Percentiles rank a stretch among this genome's conserved stretches.
Evolutionary conservation across 1,140 invertebrate genomes (phyloP).

Genomic region (Pseudomyrmex sp.): DNA sequence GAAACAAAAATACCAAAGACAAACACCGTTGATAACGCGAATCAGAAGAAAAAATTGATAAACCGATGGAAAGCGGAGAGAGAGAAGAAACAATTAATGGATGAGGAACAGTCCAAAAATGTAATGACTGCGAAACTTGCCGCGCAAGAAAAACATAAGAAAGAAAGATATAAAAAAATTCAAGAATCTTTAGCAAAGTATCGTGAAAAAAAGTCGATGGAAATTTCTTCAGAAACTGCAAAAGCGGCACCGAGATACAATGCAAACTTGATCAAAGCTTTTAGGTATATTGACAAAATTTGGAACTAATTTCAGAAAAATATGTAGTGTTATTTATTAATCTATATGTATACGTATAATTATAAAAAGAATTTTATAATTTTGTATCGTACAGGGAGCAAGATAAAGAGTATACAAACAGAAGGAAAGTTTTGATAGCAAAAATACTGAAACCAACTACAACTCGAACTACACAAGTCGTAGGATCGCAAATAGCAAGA

Average conservation of each 20-base stretch:
- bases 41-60: conserved; percentile 76
- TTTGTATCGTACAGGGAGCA: conserved; percentile 69
- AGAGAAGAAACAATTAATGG: conserved; percentile 71
- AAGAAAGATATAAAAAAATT: conserved; percentile 59
- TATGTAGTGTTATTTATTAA: not conserved
- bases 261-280: conserved; percentile 68
- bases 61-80: conserved; percentile 78
- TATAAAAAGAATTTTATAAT: conserved; percentile 7
- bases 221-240: conserved; percentile 44
- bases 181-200: conserved; percentile 74
- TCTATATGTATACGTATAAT: not conserved
- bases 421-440: conserved; percentile 64
- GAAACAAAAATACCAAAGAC: not conserved
- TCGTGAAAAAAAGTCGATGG: conserved; percentile 71
- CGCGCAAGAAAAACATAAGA: conserved; percentile 65
- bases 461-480: not conserved
- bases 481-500: conserved; percentile 7
- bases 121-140: conserved; percentile 59
- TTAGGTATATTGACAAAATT: conserved; percentile 71
- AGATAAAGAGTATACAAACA: conserved; percentile 78
- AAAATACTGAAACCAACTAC: conserved; percentile 11
- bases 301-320: not conserved
- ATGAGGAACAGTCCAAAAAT: conserved; percentile 72
- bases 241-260: conserved; percentile 44
- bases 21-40: not conserved